A percentile compares a stretch with the other conserved stretches of the same genome.
These are phyloP conservation scores for Heliornis fulica DNA, from an alignment of 2,113 vertebrate species.

Conservation along the genomic window DNA sequence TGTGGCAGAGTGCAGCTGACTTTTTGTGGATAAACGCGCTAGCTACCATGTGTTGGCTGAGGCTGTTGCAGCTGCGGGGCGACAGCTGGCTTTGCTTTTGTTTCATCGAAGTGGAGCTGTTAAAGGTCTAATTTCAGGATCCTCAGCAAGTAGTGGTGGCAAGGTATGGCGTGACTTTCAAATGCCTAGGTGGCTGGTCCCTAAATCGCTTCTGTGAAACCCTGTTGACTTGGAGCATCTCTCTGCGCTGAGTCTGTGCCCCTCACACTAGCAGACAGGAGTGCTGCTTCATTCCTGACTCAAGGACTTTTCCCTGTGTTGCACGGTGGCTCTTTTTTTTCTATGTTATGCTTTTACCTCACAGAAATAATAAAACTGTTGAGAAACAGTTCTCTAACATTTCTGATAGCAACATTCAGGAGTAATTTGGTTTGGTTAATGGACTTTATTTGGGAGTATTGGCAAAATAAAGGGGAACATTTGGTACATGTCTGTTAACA, in stretches of 20 bases:
- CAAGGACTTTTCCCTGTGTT: neutral
- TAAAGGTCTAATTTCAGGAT: neutral
- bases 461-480: neutral
- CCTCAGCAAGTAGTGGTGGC: neutral
- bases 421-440: neutral
- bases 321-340: neutral
- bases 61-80: neutral
- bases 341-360: neutral
- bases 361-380: neutral
- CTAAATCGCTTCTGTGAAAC: neutral
- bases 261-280: neutral
- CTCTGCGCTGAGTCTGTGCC: neutral
- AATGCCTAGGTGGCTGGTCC: neutral
- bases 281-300: neutral
- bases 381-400: neutral
- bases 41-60: rapidly evolving
- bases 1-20: neutral
- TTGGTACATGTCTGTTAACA: neutral
- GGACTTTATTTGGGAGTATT: conserved; percentile 35
- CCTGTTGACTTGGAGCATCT: neutral
- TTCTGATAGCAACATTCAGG: neutral
- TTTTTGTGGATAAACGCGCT: neutral
- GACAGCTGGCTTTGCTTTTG: neutral
- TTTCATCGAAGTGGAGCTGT: neutral
- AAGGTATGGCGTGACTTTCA: neutral